phyloP scores from a whole-genome alignment of 1,140 invertebrate species.

The Drosophila seguyi region DNA sequence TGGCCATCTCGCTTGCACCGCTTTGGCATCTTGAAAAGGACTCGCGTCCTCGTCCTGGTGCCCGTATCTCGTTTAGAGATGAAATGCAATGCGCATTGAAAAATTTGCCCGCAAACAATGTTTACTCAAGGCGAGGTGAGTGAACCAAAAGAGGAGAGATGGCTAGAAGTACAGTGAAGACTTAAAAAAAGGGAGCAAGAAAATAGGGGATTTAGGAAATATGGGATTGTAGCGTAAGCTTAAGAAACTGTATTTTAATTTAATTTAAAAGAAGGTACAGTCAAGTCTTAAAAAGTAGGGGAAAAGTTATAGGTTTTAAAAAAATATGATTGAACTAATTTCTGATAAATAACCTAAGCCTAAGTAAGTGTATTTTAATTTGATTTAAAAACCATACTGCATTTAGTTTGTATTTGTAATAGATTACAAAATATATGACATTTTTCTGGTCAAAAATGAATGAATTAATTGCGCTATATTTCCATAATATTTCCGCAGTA shows the following conservation, averaged over 20 bases:
- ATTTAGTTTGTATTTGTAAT: neutral
- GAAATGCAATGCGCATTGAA: constrained; percentile 84
- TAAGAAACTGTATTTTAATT: too few species aligned
- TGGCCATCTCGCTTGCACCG: constrained; percentile 13
- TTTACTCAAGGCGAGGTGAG: constrained; percentile 62
- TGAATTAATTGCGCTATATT: too few species aligned
- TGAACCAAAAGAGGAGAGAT: constrained; percentile 45
- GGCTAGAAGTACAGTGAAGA: constrained; percentile 30
- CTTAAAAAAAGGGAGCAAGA: neutral
- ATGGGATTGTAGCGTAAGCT: too few species aligned
- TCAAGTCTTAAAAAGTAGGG: too few species aligned
- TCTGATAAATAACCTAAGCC: neutral
- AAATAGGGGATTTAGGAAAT: too few species aligned
- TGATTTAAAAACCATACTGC: too few species aligned
- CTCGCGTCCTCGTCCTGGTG: constrained; percentile 46
- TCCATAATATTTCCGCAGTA: too few species aligned
- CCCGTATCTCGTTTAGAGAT: constrained; percentile 82
- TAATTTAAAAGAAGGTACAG: too few species aligned
- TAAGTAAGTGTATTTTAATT: too few species aligned
- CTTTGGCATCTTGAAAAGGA: constrained; percentile 63
- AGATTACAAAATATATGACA: neutral
- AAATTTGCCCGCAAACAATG: constrained; percentile 64
- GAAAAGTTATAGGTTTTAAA: too few species aligned
- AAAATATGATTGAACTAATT: neutral
- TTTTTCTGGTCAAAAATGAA: too few species aligned